A percentile compares a stretch with the other conserved stretches of the same genome.
Evolutionary conservation across 2,113 vertebrate genomes (phyloP).

Genomic region (Genyomyrus donnyi): DNA sequence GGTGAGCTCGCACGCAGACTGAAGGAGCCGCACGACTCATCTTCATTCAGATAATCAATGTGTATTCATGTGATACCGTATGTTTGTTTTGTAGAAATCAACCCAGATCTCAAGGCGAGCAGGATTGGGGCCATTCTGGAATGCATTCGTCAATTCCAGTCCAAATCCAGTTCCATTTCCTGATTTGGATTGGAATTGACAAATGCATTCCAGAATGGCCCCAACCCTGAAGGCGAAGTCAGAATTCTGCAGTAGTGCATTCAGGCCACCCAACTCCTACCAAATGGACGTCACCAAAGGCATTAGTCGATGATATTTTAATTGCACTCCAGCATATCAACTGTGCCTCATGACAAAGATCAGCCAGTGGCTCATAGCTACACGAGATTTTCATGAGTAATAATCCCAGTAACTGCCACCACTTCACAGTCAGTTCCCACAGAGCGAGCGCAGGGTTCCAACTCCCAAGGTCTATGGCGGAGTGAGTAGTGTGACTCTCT

Average conservation of each 20-base stretch:
- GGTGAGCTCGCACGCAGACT: background rate
- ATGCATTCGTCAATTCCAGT: no score
- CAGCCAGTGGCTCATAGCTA: background rate
- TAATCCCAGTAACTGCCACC: constrained; percentile 15
- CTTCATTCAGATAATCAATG: background rate
- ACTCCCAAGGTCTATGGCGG: background rate
- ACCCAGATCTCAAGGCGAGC: background rate
- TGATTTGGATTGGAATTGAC: no score
- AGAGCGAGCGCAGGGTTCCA: background rate
- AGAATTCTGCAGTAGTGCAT: constrained; percentile 14
- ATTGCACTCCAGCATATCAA: background rate
- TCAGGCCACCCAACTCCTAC: background rate
- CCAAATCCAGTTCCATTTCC: no score
- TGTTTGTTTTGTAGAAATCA: background rate
- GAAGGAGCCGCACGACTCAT: background rate
- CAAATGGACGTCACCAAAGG: background rate
- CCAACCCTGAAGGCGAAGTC: background rate
- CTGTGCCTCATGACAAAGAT: background rate
- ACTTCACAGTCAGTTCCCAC: background rate
- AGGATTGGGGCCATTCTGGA: no score
- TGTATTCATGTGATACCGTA: background rate
- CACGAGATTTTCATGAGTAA: constrained; percentile 32
- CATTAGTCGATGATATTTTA: background rate
- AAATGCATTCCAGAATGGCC: no score
- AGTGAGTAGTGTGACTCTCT: background rate